Conservation (phyloP, 2,888 invertebrate species). For the Odontocolon sp. region DNA sequence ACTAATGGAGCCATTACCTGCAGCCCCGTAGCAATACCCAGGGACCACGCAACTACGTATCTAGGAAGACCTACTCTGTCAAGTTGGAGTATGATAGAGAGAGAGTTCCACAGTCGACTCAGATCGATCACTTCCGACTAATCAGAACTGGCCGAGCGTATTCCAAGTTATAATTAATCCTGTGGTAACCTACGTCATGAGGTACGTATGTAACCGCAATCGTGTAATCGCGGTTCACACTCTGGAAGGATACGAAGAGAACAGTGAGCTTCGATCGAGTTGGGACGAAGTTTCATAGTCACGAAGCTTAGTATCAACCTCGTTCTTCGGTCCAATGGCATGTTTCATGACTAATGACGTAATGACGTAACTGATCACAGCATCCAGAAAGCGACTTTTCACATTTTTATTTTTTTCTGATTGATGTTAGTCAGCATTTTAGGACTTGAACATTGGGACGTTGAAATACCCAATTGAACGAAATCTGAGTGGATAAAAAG, state of each 20-base stretch:
- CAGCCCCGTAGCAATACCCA: slow-evolving; percentile 40
- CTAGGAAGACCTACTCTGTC: slow-evolving; percentile 5
- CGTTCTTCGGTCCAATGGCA: too few relatives aligned
- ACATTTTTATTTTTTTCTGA: not conserved
- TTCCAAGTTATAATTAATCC: slow-evolving; percentile 71
- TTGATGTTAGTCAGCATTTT: not conserved
- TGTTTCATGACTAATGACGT: not conserved
- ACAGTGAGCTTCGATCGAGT: too few relatives aligned
- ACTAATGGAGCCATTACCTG: slow-evolving; percentile 71
- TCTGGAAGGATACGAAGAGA: not conserved
- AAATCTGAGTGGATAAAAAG: slow-evolving; percentile 32
- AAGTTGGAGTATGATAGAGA: not conserved
- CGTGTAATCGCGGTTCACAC: not conserved
- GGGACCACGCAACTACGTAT: not conserved
- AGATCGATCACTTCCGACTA: slow-evolving; percentile 75
- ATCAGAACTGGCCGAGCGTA: slow-evolving; percentile 61
- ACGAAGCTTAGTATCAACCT: too few relatives aligned
- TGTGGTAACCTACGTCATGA: slow-evolving; percentile 36
- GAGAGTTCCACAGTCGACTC: slow-evolving; percentile 51
- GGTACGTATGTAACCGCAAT: slow-evolving; percentile 44
- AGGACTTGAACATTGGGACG: slow-evolving; percentile 23
- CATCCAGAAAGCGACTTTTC: not conserved
- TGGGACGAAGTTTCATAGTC: not conserved
- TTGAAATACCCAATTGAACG: too few relatives aligned
- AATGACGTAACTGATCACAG: not conserved